These are phyloP conservation scores for Rhinichthys osculus DNA, from an alignment of 2,797 vertebrate genomes.

Conservation along the genomic window DNA sequence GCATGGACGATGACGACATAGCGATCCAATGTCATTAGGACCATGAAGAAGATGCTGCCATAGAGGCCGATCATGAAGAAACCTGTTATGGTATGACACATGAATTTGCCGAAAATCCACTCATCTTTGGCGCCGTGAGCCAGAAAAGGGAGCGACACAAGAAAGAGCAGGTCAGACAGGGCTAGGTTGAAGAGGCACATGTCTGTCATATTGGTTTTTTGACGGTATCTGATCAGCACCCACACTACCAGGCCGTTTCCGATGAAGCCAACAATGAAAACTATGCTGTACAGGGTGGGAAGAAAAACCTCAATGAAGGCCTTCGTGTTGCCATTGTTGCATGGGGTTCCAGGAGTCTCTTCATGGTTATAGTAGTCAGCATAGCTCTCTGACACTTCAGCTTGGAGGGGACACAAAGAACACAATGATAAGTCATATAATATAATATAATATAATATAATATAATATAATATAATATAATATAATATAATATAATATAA, in stretches of 20 bases:
- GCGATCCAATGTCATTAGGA: constrained; percentile 86
- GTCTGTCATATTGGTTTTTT: constrained; percentile 84
- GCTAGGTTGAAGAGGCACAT: constrained; percentile 89
- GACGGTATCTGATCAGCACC: constrained; percentile 83
- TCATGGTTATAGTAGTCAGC: accelerated
- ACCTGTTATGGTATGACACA: constrained; percentile 79
- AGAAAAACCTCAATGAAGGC: constrained; percentile 79
- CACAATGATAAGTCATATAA: not conserved
- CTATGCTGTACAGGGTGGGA: constrained; percentile 81
- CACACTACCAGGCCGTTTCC: constrained; percentile 86
- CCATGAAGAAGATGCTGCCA: constrained; percentile 85
- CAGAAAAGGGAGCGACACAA: constrained; percentile 86
- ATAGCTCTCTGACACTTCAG: constrained; percentile 18
- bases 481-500: not conserved
- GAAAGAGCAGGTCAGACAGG: constrained; percentile 87
- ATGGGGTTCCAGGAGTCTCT: constrained; percentile 35
- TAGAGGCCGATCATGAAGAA: constrained; percentile 80
- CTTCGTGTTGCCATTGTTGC: constrained; percentile 62
- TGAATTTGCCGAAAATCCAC: constrained; percentile 83
- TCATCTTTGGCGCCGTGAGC: constrained; percentile 62
- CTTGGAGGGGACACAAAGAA: not conserved
- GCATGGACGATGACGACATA: constrained; percentile 82
- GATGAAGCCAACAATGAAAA: constrained; percentile 83
- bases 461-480: not conserved
- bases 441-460: no score